These are phyloP conservation scores for Henicopernis longicauda DNA, from an alignment of 2,113 vertebrate species.

Conservation along the genomic window DNA sequence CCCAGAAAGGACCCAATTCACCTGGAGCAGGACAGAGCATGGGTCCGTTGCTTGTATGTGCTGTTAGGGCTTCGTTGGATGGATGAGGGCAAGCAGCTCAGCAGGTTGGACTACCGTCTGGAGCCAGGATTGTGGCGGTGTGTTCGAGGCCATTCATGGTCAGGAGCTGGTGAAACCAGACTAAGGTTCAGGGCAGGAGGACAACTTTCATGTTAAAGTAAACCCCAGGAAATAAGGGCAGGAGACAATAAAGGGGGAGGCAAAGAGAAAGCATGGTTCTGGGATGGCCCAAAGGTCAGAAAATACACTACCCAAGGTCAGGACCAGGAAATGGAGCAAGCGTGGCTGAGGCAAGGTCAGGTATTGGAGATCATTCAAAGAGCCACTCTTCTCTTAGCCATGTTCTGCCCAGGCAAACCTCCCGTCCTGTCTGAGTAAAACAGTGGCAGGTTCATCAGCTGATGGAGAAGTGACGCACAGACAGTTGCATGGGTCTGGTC, in stretches of 20 bases:
- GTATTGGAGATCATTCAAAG: neutral
- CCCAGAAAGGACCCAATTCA: neutral
- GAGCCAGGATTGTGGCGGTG: neutral
- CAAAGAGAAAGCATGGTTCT: neutral
- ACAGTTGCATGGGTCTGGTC: neutral
- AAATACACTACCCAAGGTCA: neutral
- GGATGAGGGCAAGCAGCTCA: neutral
- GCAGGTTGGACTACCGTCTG: neutral
- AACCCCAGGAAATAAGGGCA: neutral
- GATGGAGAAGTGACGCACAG: neutral
- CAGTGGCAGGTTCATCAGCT: neutral
- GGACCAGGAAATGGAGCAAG: neutral
- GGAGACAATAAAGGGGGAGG: neutral
- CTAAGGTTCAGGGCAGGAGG: neutral
- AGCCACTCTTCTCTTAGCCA: neutral
- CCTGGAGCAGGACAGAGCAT: neutral
- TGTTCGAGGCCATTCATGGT: neutral
- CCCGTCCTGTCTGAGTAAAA: neutral
- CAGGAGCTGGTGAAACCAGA: neutral
- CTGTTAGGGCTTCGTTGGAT: neutral
- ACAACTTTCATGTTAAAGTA: neutral
- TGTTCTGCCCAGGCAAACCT: neutral
- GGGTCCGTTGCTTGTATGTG: neutral
- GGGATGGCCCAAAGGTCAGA: neutral
- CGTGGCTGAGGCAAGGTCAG: neutral